Evolutionary conservation across 2,797 vertebrate genomes (phyloP), one percentile per base, ranked within the genome.

Genomic region (Molossus alvarezi): DNA sequence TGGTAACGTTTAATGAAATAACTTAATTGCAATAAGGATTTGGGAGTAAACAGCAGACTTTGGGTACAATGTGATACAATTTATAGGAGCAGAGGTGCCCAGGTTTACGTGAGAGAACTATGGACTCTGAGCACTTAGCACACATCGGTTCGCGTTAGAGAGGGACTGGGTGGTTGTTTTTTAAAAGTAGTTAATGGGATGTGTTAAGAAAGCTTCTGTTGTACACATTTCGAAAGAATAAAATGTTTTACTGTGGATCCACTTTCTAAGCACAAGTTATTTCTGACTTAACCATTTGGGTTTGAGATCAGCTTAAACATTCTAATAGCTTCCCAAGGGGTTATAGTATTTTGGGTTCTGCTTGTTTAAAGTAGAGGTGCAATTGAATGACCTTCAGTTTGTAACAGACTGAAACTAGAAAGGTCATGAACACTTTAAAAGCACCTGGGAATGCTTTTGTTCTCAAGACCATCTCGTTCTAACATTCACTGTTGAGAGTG

Each of bases 271-370:
- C 58, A 45, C 51, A 86, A 85, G 29, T 79, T 3, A 55, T 67
- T 86, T 75, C 64, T 89, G 53, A 80, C 25, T 93, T 88, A 96
- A 72, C 9, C 25, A 72, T 57, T 91, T 69, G 69, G 73, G 11
- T 55, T 53, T 86, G 65, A 77, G 27, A 83, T 87, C 58, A 91
- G 60, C 45, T 14, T 7, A 60, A 60, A 20, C 18, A 86, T 41
- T 76, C 51, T 84, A 13, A 72, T 29, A 75, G 72, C n/a, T 73
- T 90, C 69, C 65, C 57, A 89, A 64, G n/a, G 14, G 13, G 37
- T 76, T 48, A 23, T 37, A 18, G 51, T 85, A 62, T 53, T 95
- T 95, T 92, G 62, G 62, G 17, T 55, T 80, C 41, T 92, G 13
- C 15, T 67, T 62, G 18, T 82, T 92, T 77, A 45, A 65, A 62